These are phyloP conservation scores for Meteorus cinctellus DNA, from an alignment of 2,888 invertebrate genomes.

Conservation along the genomic window DNA sequence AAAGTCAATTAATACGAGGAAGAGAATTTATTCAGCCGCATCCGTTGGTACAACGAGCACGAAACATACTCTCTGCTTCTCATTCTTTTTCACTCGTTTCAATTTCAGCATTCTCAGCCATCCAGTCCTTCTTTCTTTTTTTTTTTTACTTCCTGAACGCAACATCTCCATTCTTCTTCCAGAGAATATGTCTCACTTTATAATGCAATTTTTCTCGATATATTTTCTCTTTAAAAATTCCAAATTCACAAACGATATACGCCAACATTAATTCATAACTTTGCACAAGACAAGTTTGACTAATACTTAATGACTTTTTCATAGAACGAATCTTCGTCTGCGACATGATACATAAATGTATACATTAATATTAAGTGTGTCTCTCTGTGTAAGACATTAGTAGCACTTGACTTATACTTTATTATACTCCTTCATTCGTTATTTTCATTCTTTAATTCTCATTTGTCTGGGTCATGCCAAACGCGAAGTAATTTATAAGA, in stretches of 20 bases:
- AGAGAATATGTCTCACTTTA: neutral
- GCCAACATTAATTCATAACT: constrained; percentile 50
- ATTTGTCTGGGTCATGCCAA: neutral
- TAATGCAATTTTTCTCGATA: neutral
- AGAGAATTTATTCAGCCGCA: constrained; percentile 43
- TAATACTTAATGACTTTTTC: constrained; percentile 28
- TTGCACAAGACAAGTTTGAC: constrained; percentile 29
- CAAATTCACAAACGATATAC: constrained; percentile 46
- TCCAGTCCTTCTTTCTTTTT: neutral
- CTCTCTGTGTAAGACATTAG: neutral
- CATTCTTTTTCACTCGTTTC: constrained; percentile 18
- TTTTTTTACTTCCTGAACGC: constrained; percentile 2
- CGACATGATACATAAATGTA: neutral
- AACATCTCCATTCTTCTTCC: constrained; percentile 24
- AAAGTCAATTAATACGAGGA: constrained; percentile 49
- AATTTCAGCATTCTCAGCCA: neutral
- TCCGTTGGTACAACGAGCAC: constrained; percentile 38
- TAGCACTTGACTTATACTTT: neutral
- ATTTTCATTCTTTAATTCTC: neutral
- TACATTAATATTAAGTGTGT: neutral
- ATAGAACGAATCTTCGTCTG: constrained; percentile 4
- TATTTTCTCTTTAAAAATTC: constrained; percentile 33
- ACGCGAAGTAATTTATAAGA: neutral
- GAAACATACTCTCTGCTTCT: constrained; percentile 18
- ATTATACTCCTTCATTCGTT: neutral